phyloP scores from a whole-genome alignment of 1,140 invertebrate genomes.

The Sycophila sp. region DNA sequence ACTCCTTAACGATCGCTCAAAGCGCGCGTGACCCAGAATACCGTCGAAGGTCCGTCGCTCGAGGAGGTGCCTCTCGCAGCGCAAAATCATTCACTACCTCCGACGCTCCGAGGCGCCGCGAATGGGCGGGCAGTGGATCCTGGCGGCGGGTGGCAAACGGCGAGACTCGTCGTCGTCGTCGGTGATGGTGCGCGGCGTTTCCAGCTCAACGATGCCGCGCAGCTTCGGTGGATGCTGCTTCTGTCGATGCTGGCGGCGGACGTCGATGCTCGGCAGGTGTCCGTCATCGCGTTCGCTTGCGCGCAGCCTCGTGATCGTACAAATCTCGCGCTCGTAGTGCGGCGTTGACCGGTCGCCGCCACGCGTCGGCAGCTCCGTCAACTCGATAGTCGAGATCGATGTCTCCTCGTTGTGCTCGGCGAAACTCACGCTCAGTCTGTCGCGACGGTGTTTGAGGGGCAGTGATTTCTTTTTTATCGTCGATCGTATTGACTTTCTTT shows the following conservation, averaged over 20 bases:
- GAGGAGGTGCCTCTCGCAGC: no score
- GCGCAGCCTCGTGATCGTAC: constrained; percentile 40
- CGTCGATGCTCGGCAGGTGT: constrained; percentile 6
- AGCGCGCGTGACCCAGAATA: no score
- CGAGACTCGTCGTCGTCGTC: background rate
- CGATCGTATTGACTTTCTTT: no score
- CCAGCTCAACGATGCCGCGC: background rate
- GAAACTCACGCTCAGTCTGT: background rate
- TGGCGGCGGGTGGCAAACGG: background rate
- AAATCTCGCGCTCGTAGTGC: constrained; percentile 37
- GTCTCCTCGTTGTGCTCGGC: constrained; percentile 46
- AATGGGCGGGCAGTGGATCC: no score
- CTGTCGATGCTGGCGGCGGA: no score
- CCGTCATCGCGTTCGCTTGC: background rate
- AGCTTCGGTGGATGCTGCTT: background rate
- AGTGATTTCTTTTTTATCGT: no score
- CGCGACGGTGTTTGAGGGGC: no score
- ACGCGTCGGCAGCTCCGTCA: background rate
- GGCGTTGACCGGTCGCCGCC: background rate
- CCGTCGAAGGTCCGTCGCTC: no score
- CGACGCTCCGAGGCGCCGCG: background rate
- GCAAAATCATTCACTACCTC: background rate
- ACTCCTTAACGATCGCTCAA: no score
- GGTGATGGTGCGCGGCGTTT: background rate
- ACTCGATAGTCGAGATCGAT: constrained; percentile 46